phyloP scores from a whole-genome alignment of 2,797 vertebrate genomes.

The Pempheris klunzingeri region DNA sequence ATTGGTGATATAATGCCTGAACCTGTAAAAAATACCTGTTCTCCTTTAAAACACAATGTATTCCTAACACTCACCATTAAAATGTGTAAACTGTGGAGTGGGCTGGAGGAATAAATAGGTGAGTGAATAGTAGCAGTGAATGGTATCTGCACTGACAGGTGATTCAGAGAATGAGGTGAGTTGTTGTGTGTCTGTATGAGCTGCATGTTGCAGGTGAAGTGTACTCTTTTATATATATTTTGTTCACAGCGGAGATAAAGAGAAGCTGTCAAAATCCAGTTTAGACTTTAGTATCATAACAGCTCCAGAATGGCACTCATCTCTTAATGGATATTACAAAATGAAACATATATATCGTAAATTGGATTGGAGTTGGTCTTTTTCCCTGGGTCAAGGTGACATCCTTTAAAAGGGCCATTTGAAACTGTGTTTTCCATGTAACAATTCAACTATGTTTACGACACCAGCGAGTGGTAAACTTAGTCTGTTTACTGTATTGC shows the following conservation, averaged over 20 bases:
- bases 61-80: background rate
- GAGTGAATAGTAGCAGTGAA: slow-evolving; percentile 13
- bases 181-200: background rate
- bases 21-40: slow-evolving; percentile 11
- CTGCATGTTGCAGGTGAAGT: background rate
- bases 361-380: background rate
- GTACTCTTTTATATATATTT: background rate
- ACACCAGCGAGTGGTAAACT: background rate
- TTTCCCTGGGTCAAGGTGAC: background rate
- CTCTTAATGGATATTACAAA: background rate
- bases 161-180: slow-evolving; percentile 11
- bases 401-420: background rate
- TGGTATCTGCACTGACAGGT: slow-evolving; percentile 5
- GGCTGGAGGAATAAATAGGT: slow-evolving; percentile 21
- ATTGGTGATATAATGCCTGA: background rate
- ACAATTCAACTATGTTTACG: background rate
- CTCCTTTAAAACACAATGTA: background rate
- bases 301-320: slow-evolving; percentile 12
- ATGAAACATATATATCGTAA: background rate
- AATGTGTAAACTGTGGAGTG: background rate
- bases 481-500: slow-evolving; percentile 10
- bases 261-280: background rate
- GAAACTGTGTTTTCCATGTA: background rate
- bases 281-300: background rate
- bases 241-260: background rate